Evolutionary conservation across 1,140 invertebrate genomes (phyloP).

Genomic region (Radopholus similis): DNA sequence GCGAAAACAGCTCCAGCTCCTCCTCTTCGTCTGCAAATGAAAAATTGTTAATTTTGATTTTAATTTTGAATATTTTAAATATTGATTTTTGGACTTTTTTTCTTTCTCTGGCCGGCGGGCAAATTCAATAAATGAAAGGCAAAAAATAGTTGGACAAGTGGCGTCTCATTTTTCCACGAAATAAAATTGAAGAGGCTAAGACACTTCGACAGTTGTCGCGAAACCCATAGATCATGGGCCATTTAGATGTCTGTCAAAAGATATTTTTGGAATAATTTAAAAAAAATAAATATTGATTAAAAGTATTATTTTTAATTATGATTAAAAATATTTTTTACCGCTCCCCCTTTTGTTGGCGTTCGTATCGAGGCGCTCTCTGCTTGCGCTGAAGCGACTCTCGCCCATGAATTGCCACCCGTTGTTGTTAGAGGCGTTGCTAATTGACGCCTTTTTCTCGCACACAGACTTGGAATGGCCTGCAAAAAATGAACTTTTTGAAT

Average conservation of each 20-base stretch:
- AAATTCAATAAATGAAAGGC: too few species aligned
- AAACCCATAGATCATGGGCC: too few species aligned
- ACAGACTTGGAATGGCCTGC: constrained; percentile 2
- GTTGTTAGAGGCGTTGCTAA: background rate
- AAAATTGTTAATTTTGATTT: constrained; percentile 10
- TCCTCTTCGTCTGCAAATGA: constrained; percentile 17
- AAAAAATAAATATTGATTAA: background rate
- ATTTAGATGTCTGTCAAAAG: too few species aligned
- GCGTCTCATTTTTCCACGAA: too few species aligned
- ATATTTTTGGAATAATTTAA: too few species aligned
- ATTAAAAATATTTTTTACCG: background rate
- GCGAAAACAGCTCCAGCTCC: constrained; percentile 29
- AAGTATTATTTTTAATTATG: background rate
- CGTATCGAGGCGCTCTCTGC: background rate
- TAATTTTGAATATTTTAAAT: background rate
- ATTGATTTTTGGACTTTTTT: too few species aligned
- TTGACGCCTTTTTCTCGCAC: background rate
- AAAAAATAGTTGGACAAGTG: too few species aligned
- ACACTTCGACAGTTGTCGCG: too few species aligned
- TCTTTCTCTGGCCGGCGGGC: too few species aligned
- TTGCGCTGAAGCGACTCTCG: background rate
- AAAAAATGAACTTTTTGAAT: too few species aligned
- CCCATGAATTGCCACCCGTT: background rate
- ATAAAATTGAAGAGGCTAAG: too few species aligned
- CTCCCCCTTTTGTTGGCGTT: background rate